Evolutionary conservation across 1,140 invertebrate species (phyloP), one percentile per base, ranked within the genome.

Genomic region (Drosophila nikananu): DNA sequence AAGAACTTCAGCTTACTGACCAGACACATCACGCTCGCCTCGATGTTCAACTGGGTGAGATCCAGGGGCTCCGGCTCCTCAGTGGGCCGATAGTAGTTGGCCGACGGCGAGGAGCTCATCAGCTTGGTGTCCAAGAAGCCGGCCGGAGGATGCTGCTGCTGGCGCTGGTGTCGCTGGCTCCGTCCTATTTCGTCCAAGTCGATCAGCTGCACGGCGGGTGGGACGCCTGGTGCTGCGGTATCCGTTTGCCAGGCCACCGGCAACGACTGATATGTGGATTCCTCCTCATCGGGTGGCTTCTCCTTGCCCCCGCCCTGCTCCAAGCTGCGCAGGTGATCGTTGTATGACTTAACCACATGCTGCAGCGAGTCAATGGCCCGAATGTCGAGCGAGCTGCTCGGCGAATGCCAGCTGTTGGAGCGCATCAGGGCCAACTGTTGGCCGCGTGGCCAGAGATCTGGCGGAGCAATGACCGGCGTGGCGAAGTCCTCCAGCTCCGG

Each of bases 61-160:
- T 98, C 97, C 95, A 97, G 97, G 0, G 97, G 97, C 91, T 98
- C 97, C 2, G 96, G 96, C 86, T 97, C 97, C 83, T 97, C 96
- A 0, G 96, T 96, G 1, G 96, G 96, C 68, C 96, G 95, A 86
- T 97, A 97, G 92, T 97, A 97, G 93, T 97, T 97, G 0, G 96
- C 96, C 23, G 96, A 96, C 0, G 96, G 96, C 9, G 96, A 96
- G 77, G 95, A 95, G 76, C 95, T 96, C 96, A 96, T 96, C 49
- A 92, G 95, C 71, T 96, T 95, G 5, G 96, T 96, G 76, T 97
- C 96, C 23, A 97, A 86, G 82, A 96, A 97, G 23, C 91, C 79
- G 8, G 86, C 91, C 21, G 90, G 81, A 2, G 77, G 80, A 10
- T 65, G 65, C 15, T 42, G 63, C 23, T 19, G 57, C 17, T 30